Evolutionary conservation across 2,888 invertebrate species (phyloP).

Genomic region (Calliopum simillimum): DNA sequence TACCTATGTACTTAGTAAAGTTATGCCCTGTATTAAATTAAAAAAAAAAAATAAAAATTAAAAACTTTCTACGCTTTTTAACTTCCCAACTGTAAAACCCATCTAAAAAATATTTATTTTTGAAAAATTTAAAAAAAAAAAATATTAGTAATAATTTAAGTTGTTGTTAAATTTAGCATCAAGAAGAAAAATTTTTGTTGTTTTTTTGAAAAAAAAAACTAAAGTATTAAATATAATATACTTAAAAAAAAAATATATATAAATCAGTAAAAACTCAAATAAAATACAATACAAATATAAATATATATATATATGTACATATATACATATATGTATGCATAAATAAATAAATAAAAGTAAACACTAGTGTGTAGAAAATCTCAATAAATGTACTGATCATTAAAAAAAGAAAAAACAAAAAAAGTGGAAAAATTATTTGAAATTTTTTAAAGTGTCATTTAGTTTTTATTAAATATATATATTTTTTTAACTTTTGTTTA

Average conservation of each 20-base stretch:
- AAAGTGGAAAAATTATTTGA: slow-evolving; percentile 1
- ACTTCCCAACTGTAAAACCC: background rate
- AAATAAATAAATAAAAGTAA: background rate
- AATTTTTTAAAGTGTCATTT: background rate
- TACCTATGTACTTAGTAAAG: no score
- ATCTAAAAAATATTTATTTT: background rate
- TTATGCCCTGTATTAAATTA: background rate
- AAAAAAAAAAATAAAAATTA: background rate
- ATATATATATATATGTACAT: background rate
- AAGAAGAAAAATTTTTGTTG: no score
- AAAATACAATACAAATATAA: no score
- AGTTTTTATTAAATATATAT: background rate
- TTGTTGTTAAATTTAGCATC: no score
- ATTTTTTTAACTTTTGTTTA: background rate
- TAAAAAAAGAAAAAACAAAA: background rate
- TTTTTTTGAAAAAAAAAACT: background rate
- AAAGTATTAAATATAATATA: background rate
- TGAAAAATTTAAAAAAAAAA: background rate
- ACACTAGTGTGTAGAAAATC: slow-evolving; percentile 21
- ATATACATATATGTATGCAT: slow-evolving; percentile 2
- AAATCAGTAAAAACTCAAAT: background rate
- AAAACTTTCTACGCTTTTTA: background rate
- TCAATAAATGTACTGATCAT: slow-evolving; percentile 29
- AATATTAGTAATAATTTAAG: no score
- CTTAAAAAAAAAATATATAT: background rate